Evolutionary conservation across 64 coral and sea anemone species (phyloP).

Genomic region (Pocillopora verrucosa): DNA sequence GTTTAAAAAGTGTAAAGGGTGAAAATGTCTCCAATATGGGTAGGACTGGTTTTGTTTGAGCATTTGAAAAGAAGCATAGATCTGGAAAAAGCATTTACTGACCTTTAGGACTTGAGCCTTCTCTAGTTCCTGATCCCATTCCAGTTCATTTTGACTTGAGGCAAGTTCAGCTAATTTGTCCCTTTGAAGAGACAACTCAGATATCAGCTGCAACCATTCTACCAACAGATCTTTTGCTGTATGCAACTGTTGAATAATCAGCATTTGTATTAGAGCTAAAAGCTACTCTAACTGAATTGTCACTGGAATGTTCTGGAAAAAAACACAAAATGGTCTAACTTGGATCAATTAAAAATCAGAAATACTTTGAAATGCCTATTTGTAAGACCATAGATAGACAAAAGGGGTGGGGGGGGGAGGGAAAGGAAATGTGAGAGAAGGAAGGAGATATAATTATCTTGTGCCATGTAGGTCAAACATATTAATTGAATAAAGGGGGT

Average conservation of each 20-base stretch:
- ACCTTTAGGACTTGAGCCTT: slow-evolving; percentile 26
- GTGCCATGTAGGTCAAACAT: too few relatives aligned
- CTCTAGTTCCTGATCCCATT: background rate
- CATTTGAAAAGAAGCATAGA: too few relatives aligned
- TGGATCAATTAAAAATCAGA: too few relatives aligned
- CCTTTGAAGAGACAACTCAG: slow-evolving; percentile 22
- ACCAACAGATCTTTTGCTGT: slow-evolving; percentile 21
- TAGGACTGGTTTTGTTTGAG: too few relatives aligned
- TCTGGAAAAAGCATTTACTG: background rate
- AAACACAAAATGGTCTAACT: background rate
- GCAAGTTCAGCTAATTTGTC: slow-evolving; percentile 35
- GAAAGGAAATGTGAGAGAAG: too few relatives aligned
- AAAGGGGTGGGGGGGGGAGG: too few relatives aligned
- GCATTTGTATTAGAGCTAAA: background rate
- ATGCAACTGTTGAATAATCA: background rate
- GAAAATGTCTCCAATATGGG: too few relatives aligned
- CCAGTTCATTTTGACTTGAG: background rate
- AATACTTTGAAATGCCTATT: too few relatives aligned
- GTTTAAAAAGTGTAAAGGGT: background rate
- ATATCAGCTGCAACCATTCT: slow-evolving; percentile 36
- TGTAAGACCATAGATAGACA: too few relatives aligned
- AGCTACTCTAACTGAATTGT: background rate
- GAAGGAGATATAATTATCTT: too few relatives aligned
- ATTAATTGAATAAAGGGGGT: too few relatives aligned
- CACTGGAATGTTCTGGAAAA: background rate